Base-by-base conservation (phyloP, 2,888 invertebrate genomes). In the Hemaris fuciformis region DNA sequence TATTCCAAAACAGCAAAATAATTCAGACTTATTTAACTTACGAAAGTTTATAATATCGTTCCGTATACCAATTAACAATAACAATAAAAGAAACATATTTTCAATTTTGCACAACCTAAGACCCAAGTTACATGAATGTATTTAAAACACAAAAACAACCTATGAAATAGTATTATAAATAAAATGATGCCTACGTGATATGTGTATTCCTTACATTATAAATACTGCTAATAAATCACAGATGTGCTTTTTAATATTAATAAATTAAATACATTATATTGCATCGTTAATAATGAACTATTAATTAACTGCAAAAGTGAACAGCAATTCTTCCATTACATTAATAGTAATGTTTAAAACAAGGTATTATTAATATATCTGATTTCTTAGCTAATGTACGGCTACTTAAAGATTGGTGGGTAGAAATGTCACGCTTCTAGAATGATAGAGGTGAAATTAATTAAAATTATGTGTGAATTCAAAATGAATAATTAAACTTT, bases 171-270 rank as follows among this genome's bases (percentile, higher is more conserved):
- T 18, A 31, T 8, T 18, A 18, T 3, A 18, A 53, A 18, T 18
- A 10, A 18, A 31, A 18, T 53, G 10, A 31, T 18, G 13, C 13
- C 8, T 22, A 10, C 20, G 45, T 8, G 1, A 18, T 45, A 6
- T 8, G 38, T 4, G 38, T n/a, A 15, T 3, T 48, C 18, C 48
- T 25, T 48, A 48, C 27, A 48, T 43, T 2, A 48, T 48, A 48
- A 15, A 15, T 60, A 34, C 38, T 53, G 62, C 62, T 59, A 67
- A 60, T 70, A 64, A 67, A 77, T 76, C 75, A 77, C 76, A 77
- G 76, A 73, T 68, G 42, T 62, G 70, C 65, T 73, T 70, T 45
- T 53, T 68, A 59, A 41, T 45, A 61, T 53, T 60, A 41, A 25
- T 57, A 20, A 25, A 27, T 3, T 22, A 38, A 42, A 27, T 5